phyloP scores from a whole-genome alignment of 1,140 invertebrate genomes.

The Laupala kohalensis region DNA sequence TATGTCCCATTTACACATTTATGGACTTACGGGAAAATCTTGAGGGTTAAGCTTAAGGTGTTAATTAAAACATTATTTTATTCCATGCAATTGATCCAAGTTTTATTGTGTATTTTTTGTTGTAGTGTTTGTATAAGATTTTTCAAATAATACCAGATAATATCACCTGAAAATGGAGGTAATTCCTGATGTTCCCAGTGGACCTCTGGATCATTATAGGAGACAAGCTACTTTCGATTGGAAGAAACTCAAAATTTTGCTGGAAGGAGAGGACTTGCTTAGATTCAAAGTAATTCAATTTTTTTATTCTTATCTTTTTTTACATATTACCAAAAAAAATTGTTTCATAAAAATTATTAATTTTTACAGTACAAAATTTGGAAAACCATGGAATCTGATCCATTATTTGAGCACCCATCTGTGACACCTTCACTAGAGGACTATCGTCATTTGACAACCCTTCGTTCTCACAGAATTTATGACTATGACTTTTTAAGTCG shows the following conservation, averaged over 20 bases:
- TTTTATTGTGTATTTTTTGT: too few species aligned
- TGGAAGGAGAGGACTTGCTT: constrained; percentile 20
- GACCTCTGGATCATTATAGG: constrained; percentile 38
- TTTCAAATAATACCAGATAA: too few species aligned
- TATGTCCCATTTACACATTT: too few species aligned
- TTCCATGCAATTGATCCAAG: too few species aligned
- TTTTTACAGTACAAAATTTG: constrained; percentile 34
- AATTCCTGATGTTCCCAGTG: constrained; percentile 17
- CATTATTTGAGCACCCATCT: constrained; percentile 29
- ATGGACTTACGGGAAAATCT: too few species aligned
- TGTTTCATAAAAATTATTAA: too few species aligned
- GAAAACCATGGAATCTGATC: constrained; percentile 36
- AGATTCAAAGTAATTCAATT: constrained; percentile 19
- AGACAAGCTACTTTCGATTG: constrained; percentile 39
- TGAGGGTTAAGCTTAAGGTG: too few species aligned
- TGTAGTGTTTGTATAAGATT: too few species aligned
- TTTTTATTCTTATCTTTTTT: background rate
- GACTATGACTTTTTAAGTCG: constrained; percentile 14
- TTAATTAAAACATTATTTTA: too few species aligned
- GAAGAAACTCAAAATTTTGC: constrained; percentile 30
- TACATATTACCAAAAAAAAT: too few species aligned
- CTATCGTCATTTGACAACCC: constrained; percentile 41
- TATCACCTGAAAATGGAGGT: constrained; percentile 7
- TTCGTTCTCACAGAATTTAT: background rate
- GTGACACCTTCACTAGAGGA: constrained; percentile 42